Conservation (phyloP, 2,113 vertebrate genomes). For the Erinaceus europaeus region DNA sequence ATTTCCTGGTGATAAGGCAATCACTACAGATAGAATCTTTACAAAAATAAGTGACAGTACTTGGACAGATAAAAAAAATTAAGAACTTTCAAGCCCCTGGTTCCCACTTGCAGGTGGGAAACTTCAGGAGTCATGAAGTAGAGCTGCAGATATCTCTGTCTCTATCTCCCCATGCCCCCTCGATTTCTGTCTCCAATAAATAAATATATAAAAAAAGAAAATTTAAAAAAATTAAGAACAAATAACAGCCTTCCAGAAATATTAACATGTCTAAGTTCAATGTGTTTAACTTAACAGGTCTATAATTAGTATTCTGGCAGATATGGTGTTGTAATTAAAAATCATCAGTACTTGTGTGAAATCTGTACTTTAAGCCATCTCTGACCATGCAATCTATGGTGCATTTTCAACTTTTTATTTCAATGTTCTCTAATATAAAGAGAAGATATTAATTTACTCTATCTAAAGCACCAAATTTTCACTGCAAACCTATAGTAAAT, state of each 20-base stretch:
- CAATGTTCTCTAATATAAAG: background rate
- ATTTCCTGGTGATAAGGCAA: slow-evolving; percentile 18
- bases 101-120: too few relatives aligned
- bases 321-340: background rate
- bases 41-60: background rate
- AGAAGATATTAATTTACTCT: background rate
- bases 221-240: background rate
- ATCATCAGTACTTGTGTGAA: background rate
- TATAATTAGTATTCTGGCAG: background rate
- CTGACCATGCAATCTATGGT: background rate
- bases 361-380: background rate
- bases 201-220: background rate
- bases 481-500: background rate
- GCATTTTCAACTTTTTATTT: background rate
- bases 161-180: too few relatives aligned
- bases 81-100: too few relatives aligned
- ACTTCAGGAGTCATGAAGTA: too few relatives aligned
- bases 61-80: too few relatives aligned
- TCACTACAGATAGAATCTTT: background rate
- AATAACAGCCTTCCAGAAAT: background rate
- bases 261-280: background rate
- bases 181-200: too few relatives aligned
- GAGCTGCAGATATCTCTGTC: too few relatives aligned
- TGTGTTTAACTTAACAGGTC: background rate
- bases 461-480: background rate